Conservation (phyloP, 2,113 vertebrate species). For the Coryphaenoides rupestris region DNA sequence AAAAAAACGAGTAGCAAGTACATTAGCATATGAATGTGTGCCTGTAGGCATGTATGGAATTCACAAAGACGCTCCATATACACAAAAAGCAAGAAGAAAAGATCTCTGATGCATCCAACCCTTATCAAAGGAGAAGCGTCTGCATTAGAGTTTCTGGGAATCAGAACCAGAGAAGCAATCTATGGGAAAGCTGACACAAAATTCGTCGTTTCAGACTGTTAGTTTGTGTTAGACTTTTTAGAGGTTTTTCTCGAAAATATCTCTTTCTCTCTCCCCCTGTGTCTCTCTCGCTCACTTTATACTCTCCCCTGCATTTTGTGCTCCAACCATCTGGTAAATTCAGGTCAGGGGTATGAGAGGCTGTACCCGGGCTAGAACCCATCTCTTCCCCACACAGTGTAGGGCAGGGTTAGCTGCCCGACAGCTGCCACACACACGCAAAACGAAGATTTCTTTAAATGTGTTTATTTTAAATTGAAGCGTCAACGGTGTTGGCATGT, state of each 20-base stretch:
- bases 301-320: constrained; percentile 29
- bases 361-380: constrained; percentile 17
- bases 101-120: constrained; percentile 40
- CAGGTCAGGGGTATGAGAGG: constrained; percentile 41
- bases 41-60: constrained; percentile 62
- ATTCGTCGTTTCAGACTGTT: neutral
- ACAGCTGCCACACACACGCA: no score
- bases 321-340: constrained; percentile 52
- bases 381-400: constrained; percentile 19
- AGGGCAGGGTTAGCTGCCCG: constrained; percentile 5
- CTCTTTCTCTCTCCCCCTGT: neutral
- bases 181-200: constrained; percentile 53
- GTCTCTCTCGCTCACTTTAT: neutral
- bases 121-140: constrained; percentile 49
- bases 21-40: constrained; percentile 64
- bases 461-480: no score
- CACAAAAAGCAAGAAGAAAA: constrained; percentile 52
- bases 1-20: constrained; percentile 57
- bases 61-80: constrained; percentile 40
- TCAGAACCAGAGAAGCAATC: constrained; percentile 22
- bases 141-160: constrained; percentile 27
- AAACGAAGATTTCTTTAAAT: no score
- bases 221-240: neutral
- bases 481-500: no score
- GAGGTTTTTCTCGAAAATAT: neutral